These are phyloP conservation scores for Tinea pellionella DNA, from an alignment of 2,888 invertebrate species.

Conservation along the genomic window DNA sequence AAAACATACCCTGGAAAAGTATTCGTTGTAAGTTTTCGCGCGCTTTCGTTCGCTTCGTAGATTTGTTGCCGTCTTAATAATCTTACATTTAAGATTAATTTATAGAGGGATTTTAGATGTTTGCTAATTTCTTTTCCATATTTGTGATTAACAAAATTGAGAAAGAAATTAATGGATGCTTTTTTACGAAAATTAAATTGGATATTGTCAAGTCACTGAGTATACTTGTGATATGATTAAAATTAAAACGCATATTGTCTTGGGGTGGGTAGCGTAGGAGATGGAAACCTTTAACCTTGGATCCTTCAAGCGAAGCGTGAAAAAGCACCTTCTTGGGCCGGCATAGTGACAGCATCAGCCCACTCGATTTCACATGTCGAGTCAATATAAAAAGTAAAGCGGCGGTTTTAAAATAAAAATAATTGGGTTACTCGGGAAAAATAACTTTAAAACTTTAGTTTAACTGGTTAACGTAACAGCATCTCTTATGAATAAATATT, in stretches of 20 bases:
- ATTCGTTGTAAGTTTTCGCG: background rate
- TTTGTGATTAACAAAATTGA: slow-evolving; percentile 13
- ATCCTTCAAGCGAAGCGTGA: too few relatives aligned
- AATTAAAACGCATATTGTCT: background rate
- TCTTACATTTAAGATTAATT: slow-evolving; percentile 58
- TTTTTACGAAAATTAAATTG: slow-evolving; percentile 15
- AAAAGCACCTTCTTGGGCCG: too few relatives aligned
- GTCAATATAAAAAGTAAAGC: too few relatives aligned
- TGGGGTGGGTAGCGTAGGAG: too few relatives aligned
- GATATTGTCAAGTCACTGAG: slow-evolving; percentile 5
- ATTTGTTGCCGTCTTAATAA: slow-evolving; percentile 51
- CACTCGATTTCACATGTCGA: too few relatives aligned
- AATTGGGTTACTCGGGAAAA: too few relatives aligned
- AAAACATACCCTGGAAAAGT: background rate
- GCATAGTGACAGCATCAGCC: too few relatives aligned
- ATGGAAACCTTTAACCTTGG: too few relatives aligned
- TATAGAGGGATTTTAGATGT: slow-evolving; percentile 40
- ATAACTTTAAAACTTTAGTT: too few relatives aligned
- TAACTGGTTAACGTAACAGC: too few relatives aligned
- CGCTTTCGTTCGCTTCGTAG: slow-evolving; percentile 21
- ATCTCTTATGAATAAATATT: too few relatives aligned
- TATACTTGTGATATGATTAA: background rate
- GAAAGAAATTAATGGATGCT: slow-evolving; percentile 18
- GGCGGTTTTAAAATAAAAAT: too few relatives aligned
- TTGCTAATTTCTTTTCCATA: slow-evolving; percentile 15